Evolutionary conservation across 2,888 invertebrate genomes (phyloP), one percentile per base, ranked within the genome.

Genomic region (Conomelus anceps): DNA sequence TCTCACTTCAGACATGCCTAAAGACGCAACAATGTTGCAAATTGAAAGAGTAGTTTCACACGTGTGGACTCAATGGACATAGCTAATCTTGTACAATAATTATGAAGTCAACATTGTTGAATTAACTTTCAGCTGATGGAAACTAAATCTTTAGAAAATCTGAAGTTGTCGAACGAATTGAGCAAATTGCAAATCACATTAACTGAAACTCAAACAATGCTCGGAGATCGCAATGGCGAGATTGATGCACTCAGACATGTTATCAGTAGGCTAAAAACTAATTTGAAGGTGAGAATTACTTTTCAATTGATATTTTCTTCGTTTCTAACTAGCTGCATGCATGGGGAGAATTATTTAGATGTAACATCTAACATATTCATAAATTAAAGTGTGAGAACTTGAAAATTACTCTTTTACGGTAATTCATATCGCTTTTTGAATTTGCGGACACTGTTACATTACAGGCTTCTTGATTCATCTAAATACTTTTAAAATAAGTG

Each of bases 81-180:
- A 17, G 34, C 6, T 34, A 34, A 34, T 34, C 34, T n/a, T n/a
- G n/a, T n/a, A n/a, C 6, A 34, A 13, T 34, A 17, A 34, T 34
- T 34, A 34, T n/a, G n/a, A n/a, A n/a, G 17, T 34, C 34, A 34
- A 34, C 11, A 34, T n/a, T 3, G 17, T 34, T 63, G 3, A 63
- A 63, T 63, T n/a, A 63, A 63, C 87, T 84, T 22, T 22, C 90
- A 90, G 89, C 87, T 87, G 22, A 87, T 87, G 85, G 90, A 94
- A 91, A 93, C 95, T 34, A 94, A 95, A 86, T 94, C 94, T 86
- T 91, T 94, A 20, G 94, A 94, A 90, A 93, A 93, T 88, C 94
- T 95, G 91, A 93, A 93, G 22, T 91, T 92, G 91, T 93, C 92
- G 91, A 92, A 91, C 84, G 92, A 92, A 89, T 92, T 94, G 90